phyloP scores from a whole-genome alignment of 2,797 vertebrate species.

The Coluber constrictor region DNA sequence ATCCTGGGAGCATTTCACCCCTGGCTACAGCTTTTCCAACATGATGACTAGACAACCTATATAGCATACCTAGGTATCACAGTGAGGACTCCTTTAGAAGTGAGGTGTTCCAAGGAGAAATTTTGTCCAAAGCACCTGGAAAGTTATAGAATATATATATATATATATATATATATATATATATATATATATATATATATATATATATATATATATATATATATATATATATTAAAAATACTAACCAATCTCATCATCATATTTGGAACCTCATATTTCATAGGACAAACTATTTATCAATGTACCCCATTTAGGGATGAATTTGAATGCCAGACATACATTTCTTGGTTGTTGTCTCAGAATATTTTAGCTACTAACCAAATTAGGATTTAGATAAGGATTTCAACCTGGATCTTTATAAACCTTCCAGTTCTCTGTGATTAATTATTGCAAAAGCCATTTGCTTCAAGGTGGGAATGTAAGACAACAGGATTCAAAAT shows the following conservation, averaged over 20 bases:
- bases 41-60: background rate
- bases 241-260: background rate
- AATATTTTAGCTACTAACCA: background rate
- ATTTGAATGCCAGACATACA: background rate
- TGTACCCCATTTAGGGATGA: background rate
- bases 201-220: background rate
- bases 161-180: too few species aligned
- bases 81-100: background rate
- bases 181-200: background rate
- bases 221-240: background rate
- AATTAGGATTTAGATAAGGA: background rate
- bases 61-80: background rate
- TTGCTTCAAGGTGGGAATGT: rapidly evolving
- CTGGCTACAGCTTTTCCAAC: too few species aligned
- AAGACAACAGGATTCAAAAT: background rate
- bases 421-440: background rate
- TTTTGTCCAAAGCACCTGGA: background rate
- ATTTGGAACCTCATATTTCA: background rate
- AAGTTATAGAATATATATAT: background rate
- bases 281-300: background rate
- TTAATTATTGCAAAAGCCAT: slow-evolving; percentile 16
- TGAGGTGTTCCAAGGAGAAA: background rate
- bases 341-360: background rate
- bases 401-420: background rate
- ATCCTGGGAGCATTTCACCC: too few species aligned